Conservation (phyloP, 2,113 vertebrate genomes). For the Eonycteris spelaea region DNA sequence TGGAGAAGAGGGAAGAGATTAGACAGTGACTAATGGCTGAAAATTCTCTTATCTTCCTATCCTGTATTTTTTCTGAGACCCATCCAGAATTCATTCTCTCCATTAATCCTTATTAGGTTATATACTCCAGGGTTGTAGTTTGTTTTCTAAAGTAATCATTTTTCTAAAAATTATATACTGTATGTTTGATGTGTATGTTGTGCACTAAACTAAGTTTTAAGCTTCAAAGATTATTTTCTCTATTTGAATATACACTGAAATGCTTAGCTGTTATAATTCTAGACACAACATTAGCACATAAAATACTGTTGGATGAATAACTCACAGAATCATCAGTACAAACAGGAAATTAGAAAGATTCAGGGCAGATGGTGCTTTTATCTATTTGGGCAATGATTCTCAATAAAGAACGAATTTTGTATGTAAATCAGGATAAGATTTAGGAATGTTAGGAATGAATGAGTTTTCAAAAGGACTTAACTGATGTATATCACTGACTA, state of each 20-base stretch:
- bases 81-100: neutral
- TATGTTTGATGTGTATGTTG: neutral
- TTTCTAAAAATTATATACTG: neutral
- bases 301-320: neutral
- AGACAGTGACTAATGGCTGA: neutral
- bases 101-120: neutral
- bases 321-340: neutral
- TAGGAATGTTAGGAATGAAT: neutral
- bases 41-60: neutral
- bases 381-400: neutral
- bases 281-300: neutral
- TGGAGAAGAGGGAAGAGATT: neutral
- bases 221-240: neutral
- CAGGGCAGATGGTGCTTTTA: neutral
- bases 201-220: conserved; percentile 28
- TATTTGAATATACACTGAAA: neutral
- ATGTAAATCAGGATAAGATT: conserved; percentile 7
- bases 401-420: neutral
- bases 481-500: neutral
- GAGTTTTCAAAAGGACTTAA: neutral
- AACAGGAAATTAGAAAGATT: neutral
- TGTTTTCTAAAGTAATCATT: neutral
- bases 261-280: neutral
- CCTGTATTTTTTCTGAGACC: neutral
- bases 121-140: neutral